A percentile compares a stretch with the other conserved stretches of the same genome.
These are phyloP conservation scores for Fabriciana adippe DNA, from an alignment of 2,888 invertebrate genomes.

Conservation along the genomic window DNA sequence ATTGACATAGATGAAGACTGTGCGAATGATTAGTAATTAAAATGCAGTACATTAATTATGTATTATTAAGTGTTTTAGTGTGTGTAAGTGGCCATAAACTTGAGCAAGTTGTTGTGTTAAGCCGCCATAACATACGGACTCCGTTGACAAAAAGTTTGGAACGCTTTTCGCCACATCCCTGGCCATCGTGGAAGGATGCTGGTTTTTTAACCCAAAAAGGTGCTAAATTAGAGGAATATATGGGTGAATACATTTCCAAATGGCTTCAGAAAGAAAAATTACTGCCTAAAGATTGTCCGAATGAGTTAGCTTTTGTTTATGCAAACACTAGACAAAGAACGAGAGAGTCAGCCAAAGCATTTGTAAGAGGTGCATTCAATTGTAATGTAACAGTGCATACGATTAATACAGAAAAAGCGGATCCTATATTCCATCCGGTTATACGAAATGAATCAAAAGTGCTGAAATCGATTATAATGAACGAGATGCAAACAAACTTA, in stretches of 20 bases:
- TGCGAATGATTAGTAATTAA: background rate
- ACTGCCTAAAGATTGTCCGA: slow-evolving; percentile 52
- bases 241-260: slow-evolving; percentile 59
- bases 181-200: slow-evolving; percentile 55
- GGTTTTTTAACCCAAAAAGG: slow-evolving; percentile 65
- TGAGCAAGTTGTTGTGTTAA: slow-evolving; percentile 60
- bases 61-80: slow-evolving; percentile 11
- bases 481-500: slow-evolving; percentile 57
- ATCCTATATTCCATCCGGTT: slow-evolving; percentile 58
- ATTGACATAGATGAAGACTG: no score
- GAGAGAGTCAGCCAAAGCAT: slow-evolving; percentile 56
- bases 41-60: background rate
- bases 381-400: slow-evolving; percentile 55
- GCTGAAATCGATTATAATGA: slow-evolving; percentile 45
- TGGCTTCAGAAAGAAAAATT: slow-evolving; percentile 57
- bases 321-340: slow-evolving; percentile 65
- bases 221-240: slow-evolving; percentile 55
- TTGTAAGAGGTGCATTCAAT: slow-evolving; percentile 57
- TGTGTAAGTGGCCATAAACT: slow-evolving; percentile 36
- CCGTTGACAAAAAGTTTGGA: slow-evolving; percentile 54
- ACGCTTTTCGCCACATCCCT: slow-evolving; percentile 50
- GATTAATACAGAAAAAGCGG: slow-evolving; percentile 49
- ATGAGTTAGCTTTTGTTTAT: slow-evolving; percentile 53
- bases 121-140: slow-evolving; percentile 64
- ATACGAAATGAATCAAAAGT: slow-evolving; percentile 49